Percentiles rank a stretch among this genome's conserved stretches.
Conservation (phyloP, 2,797 vertebrate species). For the Esox masquinongy region DNA sequence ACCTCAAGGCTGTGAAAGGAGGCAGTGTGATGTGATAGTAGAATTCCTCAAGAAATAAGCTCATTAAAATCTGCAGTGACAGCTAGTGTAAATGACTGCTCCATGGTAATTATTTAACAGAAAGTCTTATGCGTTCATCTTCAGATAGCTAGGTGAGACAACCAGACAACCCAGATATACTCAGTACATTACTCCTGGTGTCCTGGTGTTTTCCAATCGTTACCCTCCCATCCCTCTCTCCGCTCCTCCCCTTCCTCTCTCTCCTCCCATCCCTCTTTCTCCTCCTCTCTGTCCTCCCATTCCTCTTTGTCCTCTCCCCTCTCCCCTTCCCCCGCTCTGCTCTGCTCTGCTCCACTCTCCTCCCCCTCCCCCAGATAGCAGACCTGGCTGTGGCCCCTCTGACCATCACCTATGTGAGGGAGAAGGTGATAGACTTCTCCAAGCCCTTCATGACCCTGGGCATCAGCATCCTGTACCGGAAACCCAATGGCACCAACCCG, state of each 20-base stretch:
- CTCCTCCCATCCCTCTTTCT: neutral
- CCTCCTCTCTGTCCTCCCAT: neutral
- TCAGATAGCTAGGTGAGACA: no score
- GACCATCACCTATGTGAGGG: slow-evolving; percentile 96
- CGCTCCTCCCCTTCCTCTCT: neutral
- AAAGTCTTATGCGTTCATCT: no score
- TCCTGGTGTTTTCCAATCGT: neutral
- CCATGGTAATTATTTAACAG: no score
- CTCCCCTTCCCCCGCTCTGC: neutral
- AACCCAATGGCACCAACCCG: slow-evolving; percentile 96
- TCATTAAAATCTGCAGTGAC: no score
- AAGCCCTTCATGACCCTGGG: slow-evolving; percentile 99
- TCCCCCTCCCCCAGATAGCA: slow-evolving; percentile 78
- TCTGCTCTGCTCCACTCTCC: neutral
- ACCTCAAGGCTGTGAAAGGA: no score
- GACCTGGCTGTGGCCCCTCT: slow-evolving; percentile 94
- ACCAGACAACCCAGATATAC: no score
- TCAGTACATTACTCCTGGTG: neutral
- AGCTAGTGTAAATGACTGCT: no score
- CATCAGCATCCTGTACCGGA: slow-evolving; percentile 95
- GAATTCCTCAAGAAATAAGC: no score
- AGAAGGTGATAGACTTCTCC: slow-evolving; percentile 99
- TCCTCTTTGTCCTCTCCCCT: neutral
- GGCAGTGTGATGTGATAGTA: no score
- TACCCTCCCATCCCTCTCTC: neutral